Evolutionary conservation across 2,113 vertebrate genomes (phyloP).

Genomic region (Pelecanus crispus): DNA sequence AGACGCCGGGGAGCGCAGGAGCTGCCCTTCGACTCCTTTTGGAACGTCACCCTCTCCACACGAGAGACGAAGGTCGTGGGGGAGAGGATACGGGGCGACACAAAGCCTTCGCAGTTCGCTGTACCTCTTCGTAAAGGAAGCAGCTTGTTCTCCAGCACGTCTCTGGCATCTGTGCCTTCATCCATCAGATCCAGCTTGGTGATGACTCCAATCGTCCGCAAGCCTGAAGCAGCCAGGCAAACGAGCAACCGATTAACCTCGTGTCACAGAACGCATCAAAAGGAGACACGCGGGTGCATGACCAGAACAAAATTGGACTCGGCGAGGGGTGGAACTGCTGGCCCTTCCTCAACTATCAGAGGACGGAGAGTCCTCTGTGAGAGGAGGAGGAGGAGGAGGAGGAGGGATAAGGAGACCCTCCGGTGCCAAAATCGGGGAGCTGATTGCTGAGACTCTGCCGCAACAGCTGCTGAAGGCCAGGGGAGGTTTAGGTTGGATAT

Average conservation of each 20-base stretch:
- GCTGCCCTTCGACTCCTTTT: not conserved
- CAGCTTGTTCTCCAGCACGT: constrained; percentile 94
- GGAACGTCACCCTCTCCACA: accelerated
- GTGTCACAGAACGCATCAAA: accelerated
- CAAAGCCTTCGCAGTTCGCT: accelerated
- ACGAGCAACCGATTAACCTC: accelerated
- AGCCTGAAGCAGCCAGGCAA: constrained; percentile 53
- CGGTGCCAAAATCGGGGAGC: accelerated
- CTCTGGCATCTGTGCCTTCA: constrained; percentile 91
- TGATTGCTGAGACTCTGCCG: accelerated
- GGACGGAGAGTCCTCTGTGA: not conserved
- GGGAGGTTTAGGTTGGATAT: too few species aligned
- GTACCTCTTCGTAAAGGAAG: constrained; percentile 91
- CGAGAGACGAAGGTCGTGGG: accelerated
- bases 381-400: not conserved
- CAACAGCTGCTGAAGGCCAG: accelerated
- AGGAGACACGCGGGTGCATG: accelerated
- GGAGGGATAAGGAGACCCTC: not conserved
- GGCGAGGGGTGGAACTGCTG: accelerated
- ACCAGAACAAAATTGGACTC: accelerated
- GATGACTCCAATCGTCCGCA: constrained; percentile 94
- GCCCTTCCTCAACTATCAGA: not conserved
- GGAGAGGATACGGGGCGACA: accelerated
- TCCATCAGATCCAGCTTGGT: constrained; percentile 98
- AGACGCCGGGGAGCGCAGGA: not conserved